Base-by-base conservation (phyloP, 2,888 invertebrate genomes). In the Lasioglossum vierecki region DNA sequence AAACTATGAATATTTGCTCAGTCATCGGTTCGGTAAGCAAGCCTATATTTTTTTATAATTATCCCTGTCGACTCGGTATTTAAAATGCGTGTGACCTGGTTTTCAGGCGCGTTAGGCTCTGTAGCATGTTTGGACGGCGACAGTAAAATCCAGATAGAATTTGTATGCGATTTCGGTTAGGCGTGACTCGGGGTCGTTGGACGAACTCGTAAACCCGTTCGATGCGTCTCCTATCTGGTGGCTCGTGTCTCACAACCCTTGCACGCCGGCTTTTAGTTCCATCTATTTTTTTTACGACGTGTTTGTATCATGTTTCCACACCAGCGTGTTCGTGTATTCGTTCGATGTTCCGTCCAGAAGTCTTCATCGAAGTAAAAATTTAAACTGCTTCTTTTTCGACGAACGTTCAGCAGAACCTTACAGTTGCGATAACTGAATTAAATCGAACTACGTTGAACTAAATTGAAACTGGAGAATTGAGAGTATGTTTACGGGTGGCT, bases 111-210 rank as follows among this genome's bases (percentile, higher is more conserved):
- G 46, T 53, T 66, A 30, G 18, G n/a, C 15, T 26, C n/a, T 35
- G 66, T 57, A 80, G 46, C 77, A 77, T 87, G 88, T 87, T 88
- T 85, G 84, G 80, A 88, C 84, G 80, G 75, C 76, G 76, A 79
- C 71, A 83, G 66, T 89, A 89, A 90, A 90, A 89, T 88, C 87
- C 83, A 81, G 72, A 80, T 71, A 84, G 85, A 85, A 88, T 88
- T 88, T 88, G 85, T 88, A 85, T 72, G 76, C 57, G 76, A 82
- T 35, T 73, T 76, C 84, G 71, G 75, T 79, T 74, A 76, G 80
- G 73, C 77, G 80, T 80, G 71, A 63, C 83, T 26, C 57, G 80
- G 68, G 66, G 44, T 73, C 76, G 71, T 49, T 66, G 76, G 66
- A 63, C 72, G 76, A 15, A 73, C 70, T 83, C 83, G 80, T 83